Evolutionary conservation across 2,797 vertebrate species (phyloP).

Genomic region (Labroides dimidiatus): DNA sequence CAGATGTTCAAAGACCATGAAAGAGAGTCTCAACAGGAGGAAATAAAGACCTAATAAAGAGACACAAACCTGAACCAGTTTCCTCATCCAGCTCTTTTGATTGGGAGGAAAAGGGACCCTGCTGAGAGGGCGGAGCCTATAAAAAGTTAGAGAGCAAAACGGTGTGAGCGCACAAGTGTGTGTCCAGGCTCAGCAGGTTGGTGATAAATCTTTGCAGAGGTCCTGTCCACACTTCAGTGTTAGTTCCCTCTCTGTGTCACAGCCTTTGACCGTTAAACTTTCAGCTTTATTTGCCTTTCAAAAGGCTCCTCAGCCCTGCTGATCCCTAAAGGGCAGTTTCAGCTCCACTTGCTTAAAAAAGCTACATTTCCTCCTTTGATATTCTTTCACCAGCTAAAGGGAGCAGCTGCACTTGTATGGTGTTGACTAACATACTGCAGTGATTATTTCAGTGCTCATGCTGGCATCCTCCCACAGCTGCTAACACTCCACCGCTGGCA

Average conservation of each 20-base stretch:
- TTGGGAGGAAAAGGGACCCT: slow-evolving; percentile 44
- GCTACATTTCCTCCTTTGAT: slow-evolving; percentile 51
- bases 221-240: slow-evolving; percentile 58
- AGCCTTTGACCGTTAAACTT: slow-evolving; percentile 61
- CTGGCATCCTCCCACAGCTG: slow-evolving; percentile 75
- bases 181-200: slow-evolving; percentile 35
- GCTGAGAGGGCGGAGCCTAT: slow-evolving; percentile 46
- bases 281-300: slow-evolving; percentile 67
- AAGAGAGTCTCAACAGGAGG: slow-evolving; percentile 6
- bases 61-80: slow-evolving; percentile 57
- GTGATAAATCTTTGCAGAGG: slow-evolving; percentile 64
- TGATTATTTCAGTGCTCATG: slow-evolving; percentile 73
- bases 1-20: not conserved
- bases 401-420: slow-evolving; percentile 73
- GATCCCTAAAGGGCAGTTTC: slow-evolving; percentile 34
- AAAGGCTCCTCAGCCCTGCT: slow-evolving; percentile 48
- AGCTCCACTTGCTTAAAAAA: slow-evolving; percentile 15
- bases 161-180: slow-evolving; percentile 50
- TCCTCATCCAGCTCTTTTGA: slow-evolving; percentile 56
- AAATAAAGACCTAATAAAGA: slow-evolving; percentile 28
- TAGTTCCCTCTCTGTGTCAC: slow-evolving; percentile 46
- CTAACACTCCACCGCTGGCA: slow-evolving; percentile 70
- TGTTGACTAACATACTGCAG: slow-evolving; percentile 65
- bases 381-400: slow-evolving; percentile 62
- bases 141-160: slow-evolving; percentile 39